Conservation (phyloP, 2,888 invertebrate genomes). For the Acleris literana region DNA sequence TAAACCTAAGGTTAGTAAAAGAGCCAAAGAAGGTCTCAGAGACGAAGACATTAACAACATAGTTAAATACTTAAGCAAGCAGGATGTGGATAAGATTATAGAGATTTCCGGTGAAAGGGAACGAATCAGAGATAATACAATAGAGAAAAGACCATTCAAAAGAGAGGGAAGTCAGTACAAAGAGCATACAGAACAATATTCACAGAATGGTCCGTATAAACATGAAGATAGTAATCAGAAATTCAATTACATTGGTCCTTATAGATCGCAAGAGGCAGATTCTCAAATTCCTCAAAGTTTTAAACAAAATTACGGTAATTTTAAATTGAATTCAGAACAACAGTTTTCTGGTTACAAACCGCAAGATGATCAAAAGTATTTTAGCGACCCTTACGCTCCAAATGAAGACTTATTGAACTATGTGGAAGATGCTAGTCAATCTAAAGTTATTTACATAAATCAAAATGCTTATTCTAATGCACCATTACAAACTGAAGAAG, state of each 20-base stretch:
- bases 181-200: conserved; percentile 39
- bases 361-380: conserved; percentile 30
- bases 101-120: conserved; percentile 59
- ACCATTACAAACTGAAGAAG: conserved; percentile 46
- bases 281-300: background rate
- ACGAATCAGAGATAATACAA: conserved; percentile 39
- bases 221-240: conserved; percentile 32
- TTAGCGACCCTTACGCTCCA: conserved; percentile 17
- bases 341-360: conserved; percentile 26
- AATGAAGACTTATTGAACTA: conserved; percentile 29
- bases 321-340: background rate
- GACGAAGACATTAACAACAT: conserved; percentile 70
- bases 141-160: conserved; percentile 25
- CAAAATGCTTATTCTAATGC: conserved; percentile 35
- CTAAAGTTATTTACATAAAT: conserved; percentile 28
- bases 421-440: conserved; percentile 34
- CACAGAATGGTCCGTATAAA: conserved; percentile 39
- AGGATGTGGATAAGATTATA: conserved; percentile 70
- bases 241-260: conserved; percentile 25
- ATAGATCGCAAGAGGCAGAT: conserved; percentile 13
- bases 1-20: conserved; percentile 66
- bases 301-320: background rate
- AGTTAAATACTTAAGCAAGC: conserved; percentile 68
- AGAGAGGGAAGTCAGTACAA: conserved; percentile 24
- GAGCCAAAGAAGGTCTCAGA: conserved; percentile 60